Evolutionary conservation across 2,888 invertebrate genomes (phyloP).

Genomic region (Pteria penguin): DNA sequence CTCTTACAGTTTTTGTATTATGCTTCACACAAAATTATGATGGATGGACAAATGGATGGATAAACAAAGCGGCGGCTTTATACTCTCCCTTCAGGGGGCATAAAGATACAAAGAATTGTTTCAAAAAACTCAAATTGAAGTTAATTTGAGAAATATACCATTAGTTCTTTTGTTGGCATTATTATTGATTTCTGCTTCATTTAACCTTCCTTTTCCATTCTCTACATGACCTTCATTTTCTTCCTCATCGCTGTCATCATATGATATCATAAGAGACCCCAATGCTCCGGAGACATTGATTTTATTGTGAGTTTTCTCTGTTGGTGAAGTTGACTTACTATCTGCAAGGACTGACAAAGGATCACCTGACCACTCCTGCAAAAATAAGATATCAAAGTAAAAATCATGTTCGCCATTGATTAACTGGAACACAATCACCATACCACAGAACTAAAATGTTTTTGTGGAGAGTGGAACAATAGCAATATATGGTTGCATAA

Average conservation of each 20-base stretch:
- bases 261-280: slow-evolving; percentile 53
- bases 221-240: slow-evolving; percentile 22
- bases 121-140: too few species aligned
- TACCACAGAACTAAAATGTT: background rate
- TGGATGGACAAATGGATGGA: too few species aligned
- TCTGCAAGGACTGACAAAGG: slow-evolving; percentile 5
- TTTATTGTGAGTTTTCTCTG: background rate
- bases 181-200: slow-evolving; percentile 6
- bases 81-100: too few species aligned
- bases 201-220: background rate
- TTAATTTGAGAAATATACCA: slow-evolving; percentile 21
- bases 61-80: too few species aligned
- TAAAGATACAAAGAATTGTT: too few species aligned
- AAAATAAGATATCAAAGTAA: too few species aligned
- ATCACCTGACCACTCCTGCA: background rate
- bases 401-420: too few species aligned
- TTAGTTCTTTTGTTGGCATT: slow-evolving; percentile 24
- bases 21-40: too few species aligned
- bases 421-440: too few species aligned
- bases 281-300: slow-evolving; percentile 49
- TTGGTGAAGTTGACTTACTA: background rate
- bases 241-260: slow-evolving; percentile 44
- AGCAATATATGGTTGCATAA: too few species aligned
- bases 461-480: too few species aligned
- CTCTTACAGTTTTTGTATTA: too few species aligned